These are phyloP conservation scores for Calycopis cecrops DNA, from an alignment of 1,140 invertebrate species.

Conservation along the genomic window DNA sequence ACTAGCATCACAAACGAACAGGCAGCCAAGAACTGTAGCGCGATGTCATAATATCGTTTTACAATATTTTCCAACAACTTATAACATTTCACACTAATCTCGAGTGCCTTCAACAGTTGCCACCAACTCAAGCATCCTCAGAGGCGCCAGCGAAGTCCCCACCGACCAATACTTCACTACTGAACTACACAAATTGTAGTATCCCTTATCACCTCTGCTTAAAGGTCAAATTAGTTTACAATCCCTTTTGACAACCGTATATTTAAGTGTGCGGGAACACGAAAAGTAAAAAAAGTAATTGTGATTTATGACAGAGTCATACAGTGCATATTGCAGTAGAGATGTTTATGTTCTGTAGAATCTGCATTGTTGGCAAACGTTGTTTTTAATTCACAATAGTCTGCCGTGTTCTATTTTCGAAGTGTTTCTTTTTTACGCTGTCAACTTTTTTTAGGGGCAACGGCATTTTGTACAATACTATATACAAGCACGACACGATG, in stretches of 20 bases:
- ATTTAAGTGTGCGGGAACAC: conserved; percentile 4
- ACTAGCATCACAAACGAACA: too few species aligned
- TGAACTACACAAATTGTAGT: neutral
- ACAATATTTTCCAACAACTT: conserved; percentile 27
- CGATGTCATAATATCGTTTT: conserved; percentile 20
- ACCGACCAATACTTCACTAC: neutral
- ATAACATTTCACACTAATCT: conserved; percentile 27
- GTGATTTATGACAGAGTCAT: conserved; percentile 17
- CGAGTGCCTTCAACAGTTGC: conserved; percentile 39
- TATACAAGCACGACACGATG: too few species aligned
- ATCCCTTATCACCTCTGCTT: neutral
- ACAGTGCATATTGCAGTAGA: conserved; percentile 17
- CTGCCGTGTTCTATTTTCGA: neutral
- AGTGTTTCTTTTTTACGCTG: conserved; percentile 1
- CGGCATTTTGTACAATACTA: too few species aligned
- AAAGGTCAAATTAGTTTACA: conserved; percentile 6
- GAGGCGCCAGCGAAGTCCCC: conserved; percentile 34
- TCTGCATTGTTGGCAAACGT: conserved; percentile 2
- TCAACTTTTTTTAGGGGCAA: neutral
- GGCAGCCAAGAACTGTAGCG: conserved; percentile 6
- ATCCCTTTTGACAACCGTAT: neutral
- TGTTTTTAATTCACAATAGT: conserved; percentile 7
- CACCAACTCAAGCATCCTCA: conserved; percentile 39
- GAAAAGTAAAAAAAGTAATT: conserved; percentile 16
- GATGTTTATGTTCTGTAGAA: conserved; percentile 1